Percentiles rank a stretch among this genome's conserved stretches.
Conservation (phyloP, 1,140 invertebrate species). For the Lysiphlebus fabarum region DNA sequence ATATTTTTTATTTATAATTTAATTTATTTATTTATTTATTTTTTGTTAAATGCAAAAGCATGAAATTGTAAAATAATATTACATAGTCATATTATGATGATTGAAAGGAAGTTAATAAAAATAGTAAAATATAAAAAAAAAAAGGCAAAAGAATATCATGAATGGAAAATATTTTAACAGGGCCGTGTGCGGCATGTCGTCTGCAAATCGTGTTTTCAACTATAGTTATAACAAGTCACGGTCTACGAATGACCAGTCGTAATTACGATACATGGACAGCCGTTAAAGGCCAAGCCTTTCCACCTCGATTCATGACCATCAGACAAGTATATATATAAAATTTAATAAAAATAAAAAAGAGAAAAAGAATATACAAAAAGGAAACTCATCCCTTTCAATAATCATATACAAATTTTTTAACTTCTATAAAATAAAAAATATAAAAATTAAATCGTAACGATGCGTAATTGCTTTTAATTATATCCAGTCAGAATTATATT, state of each 20-base stretch:
- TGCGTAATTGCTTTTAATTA: conserved; percentile 12
- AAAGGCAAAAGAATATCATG: too few relatives aligned
- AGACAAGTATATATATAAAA: not conserved
- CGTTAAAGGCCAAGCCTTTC: conserved; percentile 38
- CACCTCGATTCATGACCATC: conserved; percentile 31
- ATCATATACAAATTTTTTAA: too few relatives aligned
- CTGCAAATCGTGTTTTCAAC: conserved; percentile 23
- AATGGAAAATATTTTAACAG: too few relatives aligned
- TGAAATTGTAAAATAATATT: too few relatives aligned
- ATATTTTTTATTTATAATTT: too few relatives aligned
- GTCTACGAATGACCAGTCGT: conserved; percentile 37
- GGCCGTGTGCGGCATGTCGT: not conserved
- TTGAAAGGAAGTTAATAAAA: too few relatives aligned
- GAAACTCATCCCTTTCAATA: not conserved
- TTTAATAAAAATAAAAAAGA: not conserved
- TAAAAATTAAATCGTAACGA: conserved; percentile 15
- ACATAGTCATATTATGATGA: too few relatives aligned
- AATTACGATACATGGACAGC: conserved; percentile 39
- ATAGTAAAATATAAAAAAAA: too few relatives aligned
- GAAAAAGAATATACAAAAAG: not conserved
- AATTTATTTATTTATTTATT: too few relatives aligned
- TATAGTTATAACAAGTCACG: conserved; percentile 36
- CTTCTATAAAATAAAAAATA: not conserved
- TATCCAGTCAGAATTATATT: not conserved
- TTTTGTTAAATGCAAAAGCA: too few relatives aligned